Evolutionary conservation across 2,797 vertebrate genomes (phyloP).

Genomic region (Antennarius maculatus): DNA sequence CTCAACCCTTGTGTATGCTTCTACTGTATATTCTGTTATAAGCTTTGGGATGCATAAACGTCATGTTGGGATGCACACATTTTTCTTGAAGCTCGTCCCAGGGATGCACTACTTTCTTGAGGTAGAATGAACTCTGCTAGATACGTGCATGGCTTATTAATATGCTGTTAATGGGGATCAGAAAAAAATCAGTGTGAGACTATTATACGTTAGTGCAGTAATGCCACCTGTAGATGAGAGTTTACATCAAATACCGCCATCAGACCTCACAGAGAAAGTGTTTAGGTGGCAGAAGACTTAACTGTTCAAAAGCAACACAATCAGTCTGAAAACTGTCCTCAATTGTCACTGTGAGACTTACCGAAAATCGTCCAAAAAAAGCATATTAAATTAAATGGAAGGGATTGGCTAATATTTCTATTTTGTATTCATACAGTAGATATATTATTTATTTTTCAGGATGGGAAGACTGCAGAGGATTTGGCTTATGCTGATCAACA

Average conservation of each 20-base stretch:
- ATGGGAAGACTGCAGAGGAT: conserved; percentile 95
- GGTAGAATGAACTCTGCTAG: too few relatives aligned
- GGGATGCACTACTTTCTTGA: too few relatives aligned
- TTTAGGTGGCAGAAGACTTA: too few relatives aligned
- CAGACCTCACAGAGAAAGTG: neutral
- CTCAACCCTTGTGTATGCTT: too few relatives aligned
- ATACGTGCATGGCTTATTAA: neutral
- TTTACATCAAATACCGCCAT: neutral
- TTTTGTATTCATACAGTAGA: neutral
- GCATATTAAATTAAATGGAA: neutral
- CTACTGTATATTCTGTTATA: too few relatives aligned
- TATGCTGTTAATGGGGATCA: neutral
- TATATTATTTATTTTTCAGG: conserved; percentile 73
- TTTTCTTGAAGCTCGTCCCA: too few relatives aligned
- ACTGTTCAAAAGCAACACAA: too few relatives aligned
- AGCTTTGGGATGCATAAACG: too few relatives aligned
- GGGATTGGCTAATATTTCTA: conserved; percentile 3
- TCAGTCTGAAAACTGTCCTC: too few relatives aligned
- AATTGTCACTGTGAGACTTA: too few relatives aligned
- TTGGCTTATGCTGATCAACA: conserved; percentile 90
- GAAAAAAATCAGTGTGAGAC: neutral
- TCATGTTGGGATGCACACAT: too few relatives aligned
- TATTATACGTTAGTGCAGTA: neutral
- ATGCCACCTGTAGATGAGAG: neutral
- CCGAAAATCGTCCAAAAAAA: too few relatives aligned